These are phyloP conservation scores for Leptopilina boulardi DNA, from an alignment of 1,140 invertebrate species.

Conservation along the genomic window DNA sequence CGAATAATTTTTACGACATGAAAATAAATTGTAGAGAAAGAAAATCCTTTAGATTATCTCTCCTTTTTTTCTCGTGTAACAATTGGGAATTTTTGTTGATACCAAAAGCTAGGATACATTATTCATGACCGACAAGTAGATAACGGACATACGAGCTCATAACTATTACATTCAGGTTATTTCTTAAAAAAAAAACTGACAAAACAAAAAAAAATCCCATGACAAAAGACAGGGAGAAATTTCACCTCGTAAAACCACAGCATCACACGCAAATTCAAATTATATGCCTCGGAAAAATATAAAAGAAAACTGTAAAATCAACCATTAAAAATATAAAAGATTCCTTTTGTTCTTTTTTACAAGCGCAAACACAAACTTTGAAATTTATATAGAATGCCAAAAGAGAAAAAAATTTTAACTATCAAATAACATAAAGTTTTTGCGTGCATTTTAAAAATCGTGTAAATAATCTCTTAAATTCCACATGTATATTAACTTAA, in stretches of 20 bases:
- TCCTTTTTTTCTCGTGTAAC: background rate
- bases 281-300: too few species aligned
- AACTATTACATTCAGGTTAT: slow-evolving; percentile 9
- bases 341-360: background rate
- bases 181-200: background rate
- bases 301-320: too few species aligned
- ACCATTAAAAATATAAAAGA: background rate
- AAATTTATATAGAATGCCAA: too few species aligned
- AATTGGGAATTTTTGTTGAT: slow-evolving; percentile 19
- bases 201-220: background rate
- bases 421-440: too few species aligned
- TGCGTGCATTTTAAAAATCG: too few species aligned
- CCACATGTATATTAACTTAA: slow-evolving; percentile 32
- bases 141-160: background rate
- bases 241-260: background rate
- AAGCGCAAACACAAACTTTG: too few species aligned
- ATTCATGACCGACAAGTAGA: slow-evolving; percentile 8
- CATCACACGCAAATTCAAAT: slow-evolving; percentile 2
- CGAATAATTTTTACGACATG: background rate
- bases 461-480: too few species aligned
- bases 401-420: too few species aligned
- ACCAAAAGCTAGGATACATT: background rate
- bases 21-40: background rate
- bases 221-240: background rate
- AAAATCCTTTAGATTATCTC: background rate